A percentile compares a stretch with the other conserved stretches of the same genome.
Conservation (phyloP, 2,888 invertebrate species). For the Ormyrus pomaceus region DNA sequence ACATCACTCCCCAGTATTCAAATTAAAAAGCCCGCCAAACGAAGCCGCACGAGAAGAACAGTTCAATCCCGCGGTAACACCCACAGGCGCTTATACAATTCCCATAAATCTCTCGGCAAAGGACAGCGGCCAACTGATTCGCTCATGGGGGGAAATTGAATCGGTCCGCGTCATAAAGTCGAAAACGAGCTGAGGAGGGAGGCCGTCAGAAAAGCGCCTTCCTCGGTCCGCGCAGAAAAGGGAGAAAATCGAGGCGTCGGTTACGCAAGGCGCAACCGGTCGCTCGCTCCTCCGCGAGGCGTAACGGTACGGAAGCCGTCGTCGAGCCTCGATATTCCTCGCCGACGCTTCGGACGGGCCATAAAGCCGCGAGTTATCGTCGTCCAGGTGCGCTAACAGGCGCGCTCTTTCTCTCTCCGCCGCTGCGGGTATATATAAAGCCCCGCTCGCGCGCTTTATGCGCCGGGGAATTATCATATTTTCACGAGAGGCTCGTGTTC, state of each 20-base stretch:
- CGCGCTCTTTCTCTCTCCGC: neutral
- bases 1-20: too few species aligned
- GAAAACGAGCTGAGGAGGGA: too few species aligned
- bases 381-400: constrained; percentile 28
- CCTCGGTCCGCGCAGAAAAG: neutral
- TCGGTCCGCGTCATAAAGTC: too few species aligned
- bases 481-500: constrained; percentile 6
- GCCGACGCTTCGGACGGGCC: constrained; percentile 8
- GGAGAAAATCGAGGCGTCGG: neutral
- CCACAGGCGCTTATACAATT: too few species aligned
- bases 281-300: neutral
- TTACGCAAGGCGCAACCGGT: constrained; percentile 34
- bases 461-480: constrained; percentile 48
- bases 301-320: constrained; percentile 55
- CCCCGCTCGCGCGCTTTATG: constrained; percentile 20
- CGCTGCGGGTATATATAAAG: neutral
- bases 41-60: too few species aligned
- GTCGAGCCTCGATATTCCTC: constrained; percentile 2
- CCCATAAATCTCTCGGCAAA: neutral
- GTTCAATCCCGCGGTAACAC: too few species aligned
- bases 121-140: neutral
- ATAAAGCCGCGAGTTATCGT: constrained; percentile 51
- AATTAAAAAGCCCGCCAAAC: too few species aligned
- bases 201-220: too few species aligned
- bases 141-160: too few species aligned